Evolutionary conservation across 2,888 invertebrate genomes (phyloP).

Genomic region (Isoperla grammatica): DNA sequence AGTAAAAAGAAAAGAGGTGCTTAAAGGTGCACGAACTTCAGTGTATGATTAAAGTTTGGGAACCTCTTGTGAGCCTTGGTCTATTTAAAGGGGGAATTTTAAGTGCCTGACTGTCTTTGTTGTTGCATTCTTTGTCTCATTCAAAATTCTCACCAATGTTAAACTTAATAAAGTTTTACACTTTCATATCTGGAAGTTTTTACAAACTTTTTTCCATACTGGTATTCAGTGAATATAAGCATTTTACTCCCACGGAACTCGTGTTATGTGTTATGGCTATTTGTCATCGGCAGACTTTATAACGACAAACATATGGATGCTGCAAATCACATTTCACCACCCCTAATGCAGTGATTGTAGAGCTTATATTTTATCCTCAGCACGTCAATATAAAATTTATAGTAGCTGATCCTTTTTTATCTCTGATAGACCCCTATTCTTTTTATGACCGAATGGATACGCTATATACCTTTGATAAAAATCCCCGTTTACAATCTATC

Average conservation of each 20-base stretch:
- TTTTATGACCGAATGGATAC: slow-evolving; percentile 2
- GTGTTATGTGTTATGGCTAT: background rate
- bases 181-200: background rate
- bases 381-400: slow-evolving; percentile 15
- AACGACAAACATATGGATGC: slow-evolving; percentile 11
- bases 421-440: background rate
- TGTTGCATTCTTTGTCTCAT: too few species aligned
- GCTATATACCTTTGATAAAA: too few species aligned
- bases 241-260: background rate
- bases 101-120: too few species aligned
- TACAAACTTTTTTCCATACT: background rate
- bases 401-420: background rate
- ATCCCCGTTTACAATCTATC: too few species aligned
- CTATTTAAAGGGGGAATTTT: too few species aligned
- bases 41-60: too few species aligned
- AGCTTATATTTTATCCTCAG: slow-evolving; percentile 10
- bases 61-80: too few species aligned
- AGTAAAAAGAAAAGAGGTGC: too few species aligned
- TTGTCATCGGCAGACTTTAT: background rate
- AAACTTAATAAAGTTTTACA: too few species aligned
- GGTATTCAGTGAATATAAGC: too few species aligned
- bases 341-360: slow-evolving; percentile 7
- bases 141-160: too few species aligned
- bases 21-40: too few species aligned
- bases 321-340: slow-evolving; percentile 18